Conservation (phyloP, 2,797 vertebrate genomes). For the Galagoides demidoff region DNA sequence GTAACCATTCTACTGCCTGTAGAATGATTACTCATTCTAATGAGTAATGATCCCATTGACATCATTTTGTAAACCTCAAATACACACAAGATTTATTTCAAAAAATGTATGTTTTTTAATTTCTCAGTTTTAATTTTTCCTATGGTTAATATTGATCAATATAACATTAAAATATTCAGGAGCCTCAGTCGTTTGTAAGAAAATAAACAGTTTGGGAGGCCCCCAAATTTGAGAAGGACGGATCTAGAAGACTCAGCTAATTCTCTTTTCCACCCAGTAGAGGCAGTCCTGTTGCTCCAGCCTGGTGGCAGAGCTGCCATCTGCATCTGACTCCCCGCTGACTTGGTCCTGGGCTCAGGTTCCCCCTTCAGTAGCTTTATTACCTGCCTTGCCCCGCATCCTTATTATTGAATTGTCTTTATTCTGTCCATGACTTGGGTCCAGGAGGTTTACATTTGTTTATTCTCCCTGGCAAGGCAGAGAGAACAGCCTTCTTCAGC, state of each 20-base stretch:
- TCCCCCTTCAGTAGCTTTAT: not conserved
- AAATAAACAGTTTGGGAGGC: not conserved
- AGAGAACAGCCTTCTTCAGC: not conserved
- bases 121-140: conserved; percentile 17
- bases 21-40: too few species aligned
- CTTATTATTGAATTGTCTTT: not conserved
- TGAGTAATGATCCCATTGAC: not conserved
- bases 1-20: not conserved
- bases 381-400: not conserved
- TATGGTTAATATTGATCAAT: not conserved
- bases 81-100: not conserved
- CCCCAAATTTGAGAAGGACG: not conserved
- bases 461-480: not conserved
- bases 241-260: not conserved
- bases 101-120: not conserved
- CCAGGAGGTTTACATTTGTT: not conserved
- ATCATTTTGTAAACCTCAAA: not conserved
- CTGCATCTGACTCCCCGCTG: not conserved
- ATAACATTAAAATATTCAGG: not conserved
- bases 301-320: not conserved
- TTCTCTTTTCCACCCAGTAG: not conserved
- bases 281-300: not conserved
- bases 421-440: not conserved
- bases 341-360: not conserved
- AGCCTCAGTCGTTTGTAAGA: not conserved